Percentiles rank a stretch among this genome's conserved stretches.
These are phyloP conservation scores for Darwinula stevensoni DNA, from an alignment of 2,888 invertebrate genomes.

Conservation along the genomic window DNA sequence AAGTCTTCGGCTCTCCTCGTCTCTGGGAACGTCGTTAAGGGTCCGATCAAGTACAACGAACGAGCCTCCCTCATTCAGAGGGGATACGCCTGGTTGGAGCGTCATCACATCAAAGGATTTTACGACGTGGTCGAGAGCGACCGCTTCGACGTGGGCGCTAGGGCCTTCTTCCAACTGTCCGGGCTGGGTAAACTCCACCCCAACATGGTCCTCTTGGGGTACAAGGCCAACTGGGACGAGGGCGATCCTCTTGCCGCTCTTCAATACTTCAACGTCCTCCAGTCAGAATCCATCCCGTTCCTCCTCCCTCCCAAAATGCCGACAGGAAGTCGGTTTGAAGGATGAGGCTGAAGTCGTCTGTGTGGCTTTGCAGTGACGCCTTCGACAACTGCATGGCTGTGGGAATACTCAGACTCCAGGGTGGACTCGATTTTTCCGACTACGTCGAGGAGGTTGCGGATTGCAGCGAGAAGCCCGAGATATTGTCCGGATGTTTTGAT, in stretches of 20 bases:
- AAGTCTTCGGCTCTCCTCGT: slow-evolving; percentile 69
- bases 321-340: no score
- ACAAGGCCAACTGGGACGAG: slow-evolving; percentile 69
- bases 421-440: no score
- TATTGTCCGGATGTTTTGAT: no score
- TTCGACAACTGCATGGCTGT: no score
- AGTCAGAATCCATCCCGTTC: no score
- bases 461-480: no score
- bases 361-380: no score
- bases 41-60: slow-evolving; percentile 18
- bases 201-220: slow-evolving; percentile 79
- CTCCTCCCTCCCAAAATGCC: no score
- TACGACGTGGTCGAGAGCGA: slow-evolving; percentile 36
- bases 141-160: slow-evolving; percentile 43
- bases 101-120: slow-evolving; percentile 66
- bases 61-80: slow-evolving; percentile 22
- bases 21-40: slow-evolving; percentile 49
- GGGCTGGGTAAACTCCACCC: slow-evolving; percentile 83
- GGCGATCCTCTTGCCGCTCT: slow-evolving; percentile 40
- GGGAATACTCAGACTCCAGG: no score
- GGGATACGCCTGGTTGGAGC: slow-evolving; percentile 43
- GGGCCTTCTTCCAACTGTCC: slow-evolving; percentile 57
- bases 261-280: slow-evolving; percentile 81
- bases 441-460: no score
- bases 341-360: no score